phyloP scores from a whole-genome alignment of 2,113 vertebrate genomes.

The Mus musculus region DNA sequence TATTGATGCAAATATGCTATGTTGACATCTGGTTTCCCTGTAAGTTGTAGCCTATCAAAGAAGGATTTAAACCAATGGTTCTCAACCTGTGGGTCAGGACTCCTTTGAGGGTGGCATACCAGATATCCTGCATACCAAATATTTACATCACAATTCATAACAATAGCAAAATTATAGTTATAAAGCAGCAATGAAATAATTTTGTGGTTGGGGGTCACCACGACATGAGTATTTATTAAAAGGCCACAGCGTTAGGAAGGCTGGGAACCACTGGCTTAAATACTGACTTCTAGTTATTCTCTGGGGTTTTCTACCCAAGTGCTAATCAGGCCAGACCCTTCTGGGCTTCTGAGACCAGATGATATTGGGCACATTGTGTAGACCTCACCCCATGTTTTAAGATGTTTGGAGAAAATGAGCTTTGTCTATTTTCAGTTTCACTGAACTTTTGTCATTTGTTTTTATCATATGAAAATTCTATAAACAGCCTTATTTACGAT shows the following conservation, averaged over 20 bases:
- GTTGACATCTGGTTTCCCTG: not conserved
- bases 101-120: not conserved
- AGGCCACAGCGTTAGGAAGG: not conserved
- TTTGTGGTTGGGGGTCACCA: not conserved
- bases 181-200: not conserved
- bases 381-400: not conserved
- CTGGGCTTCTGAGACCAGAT: not conserved
- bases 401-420: conserved; percentile 23
- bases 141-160: not conserved
- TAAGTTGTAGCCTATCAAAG: not conserved
- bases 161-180: not conserved
- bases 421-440: conserved; percentile 4
- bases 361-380: not conserved
- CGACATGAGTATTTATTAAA: not conserved
- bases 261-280: not conserved
- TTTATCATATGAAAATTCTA: conserved; percentile 39
- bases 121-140: not conserved
- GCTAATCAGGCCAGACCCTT: not conserved
- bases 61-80: conserved; percentile 14
- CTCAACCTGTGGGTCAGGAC: not conserved
- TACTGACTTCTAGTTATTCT: not conserved
- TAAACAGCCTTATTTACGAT: not conserved
- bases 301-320: not conserved
- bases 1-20: not conserved
- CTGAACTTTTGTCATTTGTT: not conserved